phyloP scores from a whole-genome alignment of 1,140 invertebrate species.

The roundworm (Caenorhabditis elegans) region WBcel235 BX284603.4:742501-743000 shows the following conservation, averaged over 20 bases:
- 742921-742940: not conserved
- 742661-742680: not conserved
- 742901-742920: no score
- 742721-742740: not conserved
- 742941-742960: not conserved
- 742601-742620: not conserved
- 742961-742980: not conserved
- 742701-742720: not conserved
- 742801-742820: not conserved
- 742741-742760: not conserved
- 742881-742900: not conserved
- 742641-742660: slow-evolving; percentile 3
- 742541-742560: no score
- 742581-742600: not conserved
- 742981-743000: slow-evolving; percentile 63
- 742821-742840: not conserved
- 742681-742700: not conserved
- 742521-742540: no score
- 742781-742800: not conserved
- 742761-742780: not conserved
- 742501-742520: no score
- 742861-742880: not conserved
- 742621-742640: not conserved
- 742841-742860: not conserved
- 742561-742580: no score